phyloP scores from a whole-genome alignment of 2,113 vertebrate genomes.

The Rhinoptilus africanus region DNA sequence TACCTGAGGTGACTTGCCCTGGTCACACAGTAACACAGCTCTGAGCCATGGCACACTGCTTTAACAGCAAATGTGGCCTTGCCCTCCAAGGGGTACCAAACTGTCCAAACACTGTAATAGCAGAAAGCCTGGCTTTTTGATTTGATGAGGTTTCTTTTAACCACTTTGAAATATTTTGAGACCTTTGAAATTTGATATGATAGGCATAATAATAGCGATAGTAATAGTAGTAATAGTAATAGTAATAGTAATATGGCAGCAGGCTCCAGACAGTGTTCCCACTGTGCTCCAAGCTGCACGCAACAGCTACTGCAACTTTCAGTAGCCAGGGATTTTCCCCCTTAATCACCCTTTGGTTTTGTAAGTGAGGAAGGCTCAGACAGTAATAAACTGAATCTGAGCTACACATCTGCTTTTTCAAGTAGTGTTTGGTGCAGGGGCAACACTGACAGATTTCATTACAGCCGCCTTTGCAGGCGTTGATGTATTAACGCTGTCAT shows the following conservation, averaged over 20 bases:
- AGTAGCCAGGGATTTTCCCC: neutral
- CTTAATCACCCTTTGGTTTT: conserved; percentile 1
- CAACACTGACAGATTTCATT: conserved; percentile 57
- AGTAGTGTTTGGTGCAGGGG: conserved; percentile 47
- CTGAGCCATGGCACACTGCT: neutral
- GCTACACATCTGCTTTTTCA: conserved; percentile 52
- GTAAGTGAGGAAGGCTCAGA: neutral
- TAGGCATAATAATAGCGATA: neutral
- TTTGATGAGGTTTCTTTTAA: neutral
- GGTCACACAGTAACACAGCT: neutral
- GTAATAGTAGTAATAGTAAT: neutral
- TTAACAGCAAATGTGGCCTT: neutral
- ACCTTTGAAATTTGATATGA: neutral
- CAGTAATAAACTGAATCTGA: conserved; percentile 53
- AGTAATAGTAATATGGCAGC: neutral
- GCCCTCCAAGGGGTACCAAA: neutral
- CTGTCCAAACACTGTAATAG: neutral
- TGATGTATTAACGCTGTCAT: conserved; percentile 60
- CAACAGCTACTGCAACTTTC: neutral
- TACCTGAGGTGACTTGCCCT: neutral
- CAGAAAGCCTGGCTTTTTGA: neutral
- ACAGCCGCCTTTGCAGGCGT: neutral
- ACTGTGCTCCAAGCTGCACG: neutral
- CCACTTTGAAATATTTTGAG: neutral
- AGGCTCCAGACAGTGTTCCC: neutral